These are phyloP conservation scores for Melanerpes aurifrons DNA, from an alignment of 2,113 vertebrate species.

Conservation along the genomic window DNA sequence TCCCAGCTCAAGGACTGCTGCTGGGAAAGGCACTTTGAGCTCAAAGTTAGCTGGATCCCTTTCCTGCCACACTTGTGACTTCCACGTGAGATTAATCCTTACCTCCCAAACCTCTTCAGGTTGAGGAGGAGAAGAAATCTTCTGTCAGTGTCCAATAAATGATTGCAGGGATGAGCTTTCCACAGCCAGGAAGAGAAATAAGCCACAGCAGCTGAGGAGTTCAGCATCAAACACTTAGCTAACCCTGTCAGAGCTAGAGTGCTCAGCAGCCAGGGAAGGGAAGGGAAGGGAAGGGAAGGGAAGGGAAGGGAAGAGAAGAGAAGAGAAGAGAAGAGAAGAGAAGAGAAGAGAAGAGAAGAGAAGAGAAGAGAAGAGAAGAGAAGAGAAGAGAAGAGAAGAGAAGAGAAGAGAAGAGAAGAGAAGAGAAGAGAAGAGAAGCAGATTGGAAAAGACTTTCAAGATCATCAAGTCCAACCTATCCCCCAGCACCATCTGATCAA, in stretches of 20 bases:
- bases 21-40: constrained; percentile 39
- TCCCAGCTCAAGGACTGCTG: not conserved
- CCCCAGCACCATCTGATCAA: too few species aligned
- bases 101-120: not conserved
- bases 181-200: not conserved
- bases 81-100: not conserved
- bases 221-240: not conserved
- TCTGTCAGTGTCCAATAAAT: not conserved
- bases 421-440: too few species aligned
- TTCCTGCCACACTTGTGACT: not conserved
- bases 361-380: too few species aligned
- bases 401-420: too few species aligned
- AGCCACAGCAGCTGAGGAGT: not conserved
- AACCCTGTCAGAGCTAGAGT: not conserved
- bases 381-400: too few species aligned
- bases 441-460: too few species aligned
- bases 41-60: not conserved
- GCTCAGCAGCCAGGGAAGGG: not conserved
- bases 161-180: not conserved
- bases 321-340: too few species aligned
- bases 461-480: too few species aligned
- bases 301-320: too few species aligned
- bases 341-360: too few species aligned
- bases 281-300: too few species aligned
- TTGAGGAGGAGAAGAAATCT: not conserved